Conservation (phyloP, 2,797 vertebrate species). For the Pangasius sanitwongsei region DNA sequence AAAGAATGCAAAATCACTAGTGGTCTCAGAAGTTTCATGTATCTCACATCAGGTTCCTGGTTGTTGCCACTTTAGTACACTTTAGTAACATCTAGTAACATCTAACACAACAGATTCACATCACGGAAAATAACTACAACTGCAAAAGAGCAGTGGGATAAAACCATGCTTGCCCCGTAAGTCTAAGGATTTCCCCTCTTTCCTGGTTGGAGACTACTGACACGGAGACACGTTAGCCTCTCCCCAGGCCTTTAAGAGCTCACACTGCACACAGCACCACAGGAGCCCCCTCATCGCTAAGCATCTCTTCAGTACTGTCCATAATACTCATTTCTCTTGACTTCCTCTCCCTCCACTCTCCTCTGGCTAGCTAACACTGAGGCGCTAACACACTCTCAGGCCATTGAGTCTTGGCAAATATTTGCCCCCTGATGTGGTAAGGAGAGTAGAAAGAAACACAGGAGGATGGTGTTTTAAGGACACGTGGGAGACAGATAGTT, state of each 20-base stretch:
- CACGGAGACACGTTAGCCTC: not conserved
- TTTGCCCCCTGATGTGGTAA: not conserved
- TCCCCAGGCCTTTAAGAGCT: conserved; percentile 18
- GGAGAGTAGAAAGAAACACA: not conserved
- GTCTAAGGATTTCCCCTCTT: not conserved
- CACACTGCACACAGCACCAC: conserved; percentile 48
- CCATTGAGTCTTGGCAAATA: not conserved
- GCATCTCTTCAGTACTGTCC: conserved; percentile 48
- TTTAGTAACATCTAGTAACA: not conserved
- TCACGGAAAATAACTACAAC: not conserved
- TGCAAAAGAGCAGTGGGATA: not conserved
- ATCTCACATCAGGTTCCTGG: too few relatives aligned
- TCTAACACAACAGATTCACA: not conserved
- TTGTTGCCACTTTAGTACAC: not conserved
- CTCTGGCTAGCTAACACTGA: conserved; percentile 24
- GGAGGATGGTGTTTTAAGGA: not conserved
- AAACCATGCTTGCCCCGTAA: not conserved
- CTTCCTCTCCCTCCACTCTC: not conserved
- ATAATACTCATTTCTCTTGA: conserved; percentile 42
- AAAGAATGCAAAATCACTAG: not conserved
- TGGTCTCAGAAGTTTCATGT: not conserved
- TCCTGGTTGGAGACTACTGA: not conserved
- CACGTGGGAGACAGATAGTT: not conserved
- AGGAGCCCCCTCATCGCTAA: conserved; percentile 45
- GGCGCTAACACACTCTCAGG: not conserved